Evolutionary conservation across 2,797 vertebrate genomes (phyloP), one percentile per base, ranked within the genome.

Genomic region (Cheirogaleus major): DNA sequence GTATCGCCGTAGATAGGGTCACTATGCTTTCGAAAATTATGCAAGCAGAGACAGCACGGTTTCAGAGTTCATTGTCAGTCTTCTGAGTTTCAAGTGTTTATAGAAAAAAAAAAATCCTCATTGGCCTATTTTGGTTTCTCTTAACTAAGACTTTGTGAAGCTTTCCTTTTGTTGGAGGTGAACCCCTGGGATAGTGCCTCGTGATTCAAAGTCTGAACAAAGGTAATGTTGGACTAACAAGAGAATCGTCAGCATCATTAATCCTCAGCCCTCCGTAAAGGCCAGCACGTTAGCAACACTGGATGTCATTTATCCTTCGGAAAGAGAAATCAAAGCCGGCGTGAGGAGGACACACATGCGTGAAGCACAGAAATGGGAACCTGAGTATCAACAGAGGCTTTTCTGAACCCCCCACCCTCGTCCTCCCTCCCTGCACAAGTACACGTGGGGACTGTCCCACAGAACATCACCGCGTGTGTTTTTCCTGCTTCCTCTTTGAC

Each of bases 371-470:
- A 65, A 57, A 11, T 1, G 14, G n/a, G 73, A 22, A 1, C n/a
- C 23, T 2, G 22, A 41, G 35, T 13, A 32, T 45, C 2, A 27
- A 1, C 2, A 11, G 1, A 11, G 32, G 15, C n/a, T 9, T 27
- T 35, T 22, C 23, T 63, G 50, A 13, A 12, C 27, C 4, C 9
- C 22, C 30, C 30, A 9, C 30, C 25, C 9, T 4, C 11, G 76
- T 38, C 52, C n/a, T 17, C 13, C 27, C 35, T 43, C 30, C 15
- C 23, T 1, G 2, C 5, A 0, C 7, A 18, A 32, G 35, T 43
- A 1, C n/a, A 1, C 35, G 3, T 9, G 1, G 4, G 6, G 69
- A 50, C 45, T 0, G 3, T 14, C n/a, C 14, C 8, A 0, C 0
- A 5, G 30, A 13, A 14, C 27, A 8, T 18, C 14, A 0, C 3